Percentiles rank a stretch among this genome's conserved stretches.
These are phyloP conservation scores for Neogobius melanostomus DNA, from an alignment of 2,113 vertebrate species.

Conservation along the genomic window DNA sequence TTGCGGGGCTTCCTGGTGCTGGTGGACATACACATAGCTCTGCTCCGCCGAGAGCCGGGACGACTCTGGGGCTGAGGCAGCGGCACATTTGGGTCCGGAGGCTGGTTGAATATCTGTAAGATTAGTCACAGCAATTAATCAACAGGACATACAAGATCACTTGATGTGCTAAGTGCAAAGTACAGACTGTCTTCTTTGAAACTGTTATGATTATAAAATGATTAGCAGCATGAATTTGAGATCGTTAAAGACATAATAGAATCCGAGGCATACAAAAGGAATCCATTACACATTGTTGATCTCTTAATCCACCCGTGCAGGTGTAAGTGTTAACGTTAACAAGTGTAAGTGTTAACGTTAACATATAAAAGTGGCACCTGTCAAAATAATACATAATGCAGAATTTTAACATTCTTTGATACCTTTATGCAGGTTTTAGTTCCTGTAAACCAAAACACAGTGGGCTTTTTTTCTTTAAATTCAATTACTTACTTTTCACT, in stretches of 20 bases:
- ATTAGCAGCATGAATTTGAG: background rate
- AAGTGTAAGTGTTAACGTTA: background rate
- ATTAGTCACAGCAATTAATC: constrained; percentile 7
- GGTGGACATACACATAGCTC: constrained; percentile 90
- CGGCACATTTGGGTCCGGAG: constrained; percentile 91
- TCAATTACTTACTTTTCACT: too few species aligned
- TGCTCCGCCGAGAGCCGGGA: constrained; percentile 82
- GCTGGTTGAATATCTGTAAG: constrained; percentile 87
- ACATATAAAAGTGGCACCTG: background rate
- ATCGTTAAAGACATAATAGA: background rate
- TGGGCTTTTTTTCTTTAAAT: too few species aligned
- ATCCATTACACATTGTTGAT: background rate
- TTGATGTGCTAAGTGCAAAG: background rate
- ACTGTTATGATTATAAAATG: background rate
- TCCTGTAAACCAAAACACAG: too few species aligned
- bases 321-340: background rate
- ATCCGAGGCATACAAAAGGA: background rate
- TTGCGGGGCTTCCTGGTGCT: constrained; percentile 87
- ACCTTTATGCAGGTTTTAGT: too few species aligned
- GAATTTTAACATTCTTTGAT: too few species aligned
- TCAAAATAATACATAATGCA: too few species aligned
- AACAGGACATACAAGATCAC: constrained; percentile 1
- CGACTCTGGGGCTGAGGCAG: constrained; percentile 89
- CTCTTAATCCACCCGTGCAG: background rate
- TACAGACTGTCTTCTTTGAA: background rate